A percentile compares a stretch with the other conserved stretches of the same genome.
phyloP scores from a whole-genome alignment of 1,140 invertebrate species.

The Drosophila kurseongensis region DNA sequence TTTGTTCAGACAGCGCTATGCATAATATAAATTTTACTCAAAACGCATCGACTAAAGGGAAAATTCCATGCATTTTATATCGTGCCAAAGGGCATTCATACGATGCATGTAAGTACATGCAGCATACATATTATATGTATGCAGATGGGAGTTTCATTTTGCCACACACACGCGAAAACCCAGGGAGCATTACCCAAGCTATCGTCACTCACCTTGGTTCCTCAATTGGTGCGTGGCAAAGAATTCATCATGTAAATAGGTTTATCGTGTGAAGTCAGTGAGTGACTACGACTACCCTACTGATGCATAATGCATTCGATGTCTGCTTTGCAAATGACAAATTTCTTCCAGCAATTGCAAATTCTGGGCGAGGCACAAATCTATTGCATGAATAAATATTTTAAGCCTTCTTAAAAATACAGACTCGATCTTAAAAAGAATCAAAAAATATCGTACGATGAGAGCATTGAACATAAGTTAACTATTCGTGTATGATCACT shows the following conservation, averaged over 20 bases:
- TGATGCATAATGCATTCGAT: constrained; percentile 35
- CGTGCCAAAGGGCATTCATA: constrained; percentile 50
- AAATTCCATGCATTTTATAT: constrained; percentile 82
- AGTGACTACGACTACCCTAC: constrained; percentile 1
- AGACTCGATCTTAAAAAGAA: no score
- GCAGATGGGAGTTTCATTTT: constrained; percentile 45
- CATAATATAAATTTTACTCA: constrained; percentile 74
- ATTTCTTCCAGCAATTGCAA: constrained; percentile 22
- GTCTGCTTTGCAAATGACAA: constrained; percentile 43
- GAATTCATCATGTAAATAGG: constrained; percentile 64
- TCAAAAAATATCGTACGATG: no score
- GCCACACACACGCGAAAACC: constrained; percentile 17
- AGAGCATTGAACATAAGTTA: no score
- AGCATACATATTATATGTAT: constrained; percentile 31
- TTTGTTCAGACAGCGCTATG: constrained; percentile 50
- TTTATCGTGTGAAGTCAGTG: constrained; percentile 25
- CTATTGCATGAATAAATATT: neutral
- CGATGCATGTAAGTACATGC: constrained; percentile 39
- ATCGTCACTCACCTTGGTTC: constrained; percentile 11
- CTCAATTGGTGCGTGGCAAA: constrained; percentile 33
- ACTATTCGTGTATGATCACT: no score
- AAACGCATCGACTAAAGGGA: constrained; percentile 73
- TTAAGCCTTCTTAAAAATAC: neutral
- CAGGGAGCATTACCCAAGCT: constrained; percentile 23
- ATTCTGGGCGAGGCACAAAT: neutral